phyloP scores from a whole-genome alignment of 1,140 invertebrate species.

The Zaprionus nigranus region DNA sequence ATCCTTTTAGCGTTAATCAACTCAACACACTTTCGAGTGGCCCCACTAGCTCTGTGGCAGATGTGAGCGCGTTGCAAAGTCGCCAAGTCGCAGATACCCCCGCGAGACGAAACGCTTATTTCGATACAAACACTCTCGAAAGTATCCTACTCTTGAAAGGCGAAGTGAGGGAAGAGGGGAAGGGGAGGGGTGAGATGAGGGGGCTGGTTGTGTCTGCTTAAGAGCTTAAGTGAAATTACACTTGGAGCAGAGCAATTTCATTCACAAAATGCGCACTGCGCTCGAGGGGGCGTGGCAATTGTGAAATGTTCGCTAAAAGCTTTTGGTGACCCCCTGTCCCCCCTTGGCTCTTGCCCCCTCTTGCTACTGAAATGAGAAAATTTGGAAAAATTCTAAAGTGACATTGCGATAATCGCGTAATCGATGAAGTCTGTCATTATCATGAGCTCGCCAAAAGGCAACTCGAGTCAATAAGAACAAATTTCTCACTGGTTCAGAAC shows the following conservation, averaged over 20 bases:
- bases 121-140: constrained; percentile 34
- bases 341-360: not conserved
- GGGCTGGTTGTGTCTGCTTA: constrained; percentile 59
- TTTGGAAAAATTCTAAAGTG: constrained; percentile 72
- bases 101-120: constrained; percentile 38
- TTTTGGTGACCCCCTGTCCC: constrained; percentile 49
- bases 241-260: constrained; percentile 77
- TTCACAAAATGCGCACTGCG: constrained; percentile 61
- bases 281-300: constrained; percentile 17
- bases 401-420: constrained; percentile 81
- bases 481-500: constrained; percentile 55
- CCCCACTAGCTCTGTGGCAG: constrained; percentile 40
- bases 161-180: not conserved
- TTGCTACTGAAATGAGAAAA: constrained; percentile 56
- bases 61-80: constrained; percentile 28
- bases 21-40: constrained; percentile 61
- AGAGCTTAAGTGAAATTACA: constrained; percentile 83
- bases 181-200: not conserved
- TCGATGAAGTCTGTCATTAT: constrained; percentile 83
- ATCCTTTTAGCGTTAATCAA: constrained; percentile 79
- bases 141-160: constrained; percentile 7
- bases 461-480: constrained; percentile 70
- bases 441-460: constrained; percentile 51
- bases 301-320: constrained; percentile 70
- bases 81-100: not conserved